Percentiles rank a stretch among this genome's conserved stretches.
These are phyloP conservation scores for Ellobius talpinus DNA, from an alignment of 2,113 vertebrate genomes.

Conservation along the genomic window DNA sequence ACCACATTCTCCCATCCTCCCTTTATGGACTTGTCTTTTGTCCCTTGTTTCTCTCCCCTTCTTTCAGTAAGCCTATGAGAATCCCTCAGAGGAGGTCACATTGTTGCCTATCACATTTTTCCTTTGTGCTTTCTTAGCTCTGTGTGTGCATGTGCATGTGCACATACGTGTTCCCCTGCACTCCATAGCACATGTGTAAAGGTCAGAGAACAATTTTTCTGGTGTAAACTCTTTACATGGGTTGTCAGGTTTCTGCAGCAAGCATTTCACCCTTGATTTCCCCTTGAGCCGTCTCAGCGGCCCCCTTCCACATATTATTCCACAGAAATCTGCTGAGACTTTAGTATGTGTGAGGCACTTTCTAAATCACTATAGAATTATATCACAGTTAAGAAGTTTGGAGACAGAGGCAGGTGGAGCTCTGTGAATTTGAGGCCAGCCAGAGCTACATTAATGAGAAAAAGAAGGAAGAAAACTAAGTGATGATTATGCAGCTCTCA, in stretches of 20 bases:
- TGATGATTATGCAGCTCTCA: not conserved
- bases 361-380: slow-evolving; percentile 1
- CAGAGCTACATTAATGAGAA: not conserved
- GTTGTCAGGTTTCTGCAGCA: not conserved
- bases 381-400: not conserved
- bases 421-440: not conserved
- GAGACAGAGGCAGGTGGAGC: not conserved
- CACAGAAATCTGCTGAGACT: not conserved
- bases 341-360: not conserved
- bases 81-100: not conserved
- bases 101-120: not conserved
- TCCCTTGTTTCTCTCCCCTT: slow-evolving; percentile 41
- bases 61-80: slow-evolving; percentile 15
- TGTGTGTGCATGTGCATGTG: not conserved
- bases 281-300: not conserved
- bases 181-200: not conserved
- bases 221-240: not conserved
- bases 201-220: not conserved
- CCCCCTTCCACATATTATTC: not conserved
- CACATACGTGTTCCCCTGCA: not conserved
- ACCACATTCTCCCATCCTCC: not conserved
- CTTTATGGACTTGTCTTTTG: not conserved
- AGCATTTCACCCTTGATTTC: not conserved
- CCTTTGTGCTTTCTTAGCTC: not conserved
- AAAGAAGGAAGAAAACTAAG: not conserved